These are phyloP conservation scores for Ceramica pisi DNA, from an alignment of 2,888 invertebrate genomes.

Conservation along the genomic window DNA sequence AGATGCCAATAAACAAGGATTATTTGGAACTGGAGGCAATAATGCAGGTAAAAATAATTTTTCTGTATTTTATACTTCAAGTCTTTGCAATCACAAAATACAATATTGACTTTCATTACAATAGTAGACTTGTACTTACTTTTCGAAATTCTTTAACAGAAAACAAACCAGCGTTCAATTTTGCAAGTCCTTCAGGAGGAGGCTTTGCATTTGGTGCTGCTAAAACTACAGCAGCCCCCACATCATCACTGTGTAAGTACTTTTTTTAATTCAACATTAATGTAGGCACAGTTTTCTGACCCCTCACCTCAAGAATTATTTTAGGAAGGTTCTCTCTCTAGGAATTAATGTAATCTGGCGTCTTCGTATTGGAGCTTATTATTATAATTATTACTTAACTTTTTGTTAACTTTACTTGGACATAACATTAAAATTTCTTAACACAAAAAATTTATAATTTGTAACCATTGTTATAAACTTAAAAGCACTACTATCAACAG, in stretches of 20 bases:
- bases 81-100: background rate
- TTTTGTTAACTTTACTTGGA: too few relatives aligned
- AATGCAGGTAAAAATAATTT: conserved; percentile 68
- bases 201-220: conserved; percentile 79
- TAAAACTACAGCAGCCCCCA: conserved; percentile 78
- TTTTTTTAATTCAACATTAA: background rate
- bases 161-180: conserved; percentile 76
- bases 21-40: conserved; percentile 71
- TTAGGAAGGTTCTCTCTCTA: too few relatives aligned
- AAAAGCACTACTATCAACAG: conserved; percentile 60
- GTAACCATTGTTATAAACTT: background rate
- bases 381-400: too few relatives aligned
- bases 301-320: too few relatives aligned
- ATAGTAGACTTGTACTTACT: background rate
- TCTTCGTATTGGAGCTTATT: too few relatives aligned
- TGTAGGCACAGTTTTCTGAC: too few relatives aligned
- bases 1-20: conserved; percentile 80
- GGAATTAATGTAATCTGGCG: too few relatives aligned
- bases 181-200: conserved; percentile 77
- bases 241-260: conserved; percentile 80
- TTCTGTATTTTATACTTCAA: background rate
- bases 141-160: conserved; percentile 66
- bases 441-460: too few relatives aligned
- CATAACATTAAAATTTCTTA: too few relatives aligned
- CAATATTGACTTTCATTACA: background rate